Base-by-base conservation (phyloP, 2,113 vertebrate genomes). In the Petroica traversi region DNA sequence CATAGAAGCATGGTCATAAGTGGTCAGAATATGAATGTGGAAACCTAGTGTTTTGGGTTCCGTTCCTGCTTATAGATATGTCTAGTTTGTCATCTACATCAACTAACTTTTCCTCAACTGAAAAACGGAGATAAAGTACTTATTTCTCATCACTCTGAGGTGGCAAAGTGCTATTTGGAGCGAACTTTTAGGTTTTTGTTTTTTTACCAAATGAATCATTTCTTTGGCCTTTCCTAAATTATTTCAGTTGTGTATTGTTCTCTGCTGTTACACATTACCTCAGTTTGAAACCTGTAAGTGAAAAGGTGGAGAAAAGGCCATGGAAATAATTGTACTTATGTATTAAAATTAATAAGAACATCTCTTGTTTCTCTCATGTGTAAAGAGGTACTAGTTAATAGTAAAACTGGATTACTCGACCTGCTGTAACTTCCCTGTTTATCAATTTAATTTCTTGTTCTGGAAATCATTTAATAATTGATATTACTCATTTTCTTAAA, bases 321-420 rank as follows among this genome's bases (percentile, higher is more conserved):
- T 43, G 7, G 52, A 55, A 81, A 67, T 59, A 31, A 17, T 40
- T 46, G 12, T n/a, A 28, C 6, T 19, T 58, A 12, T 0, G 0
- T 28, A 43, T 75, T 40, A 12, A 11, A 59, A 8, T 6, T 33
- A 38, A 8, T 17, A 62, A 24, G 12, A 87, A 84, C 81, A 45
- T 2, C 11, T 40, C 10, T 7, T 52, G 7, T 54, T 19, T 19
- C 43, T 49, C 80, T 59, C n/a, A 46, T 0, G 0, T 38, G 11
- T 54, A 18, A 52, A 62, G 2, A 1, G 40, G 7, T 6, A 52
- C 7, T 49, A 25, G 5, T 58, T 64, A 55, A 57, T 11, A 46
- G 11, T 45, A 6, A 45, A 72, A 80, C 15, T 69, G 8, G 13
- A 33, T 71, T 38, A 26, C 9, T 31, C 4, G 5, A n/a, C 4